These are phyloP conservation scores for Pachliopta kotzebuea DNA, from an alignment of 2,888 invertebrate species.

Conservation along the genomic window DNA sequence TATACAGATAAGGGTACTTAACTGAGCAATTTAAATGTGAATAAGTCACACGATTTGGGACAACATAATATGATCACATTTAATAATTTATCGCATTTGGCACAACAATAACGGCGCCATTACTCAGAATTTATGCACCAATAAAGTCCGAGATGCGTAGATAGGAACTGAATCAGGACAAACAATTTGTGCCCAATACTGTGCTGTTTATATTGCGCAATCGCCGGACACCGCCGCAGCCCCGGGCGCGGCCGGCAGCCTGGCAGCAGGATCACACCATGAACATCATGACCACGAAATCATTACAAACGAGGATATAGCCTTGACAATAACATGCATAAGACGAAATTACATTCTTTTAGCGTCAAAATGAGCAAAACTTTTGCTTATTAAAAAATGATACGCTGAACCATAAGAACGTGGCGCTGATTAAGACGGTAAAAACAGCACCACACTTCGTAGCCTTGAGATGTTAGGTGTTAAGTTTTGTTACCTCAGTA, in stretches of 20 bases:
- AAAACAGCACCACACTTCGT: too few relatives aligned
- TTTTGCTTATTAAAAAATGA: too few relatives aligned
- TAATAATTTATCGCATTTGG: constrained; percentile 34
- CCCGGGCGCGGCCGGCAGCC: neutral
- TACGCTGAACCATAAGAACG: too few relatives aligned
- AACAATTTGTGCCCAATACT: constrained; percentile 28
- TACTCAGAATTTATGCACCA: constrained; percentile 38
- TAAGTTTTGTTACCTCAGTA: too few relatives aligned
- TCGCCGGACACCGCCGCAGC: constrained; percentile 6
- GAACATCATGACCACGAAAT: neutral
- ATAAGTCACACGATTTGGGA: constrained; percentile 29
- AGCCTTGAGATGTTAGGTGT: too few relatives aligned
- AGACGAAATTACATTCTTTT: too few relatives aligned
- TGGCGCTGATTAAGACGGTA: too few relatives aligned
- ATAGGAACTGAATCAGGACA: constrained; percentile 33
- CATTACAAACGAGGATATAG: neutral
- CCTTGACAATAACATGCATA: neutral
- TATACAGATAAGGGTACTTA: neutral
- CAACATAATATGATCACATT: constrained; percentile 29
- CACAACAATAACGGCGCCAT: constrained; percentile 37
- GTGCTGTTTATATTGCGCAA: constrained; percentile 13
- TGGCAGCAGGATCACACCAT: too few relatives aligned
- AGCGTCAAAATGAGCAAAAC: too few relatives aligned
- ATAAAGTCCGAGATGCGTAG: constrained; percentile 34
- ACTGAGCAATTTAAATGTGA: constrained; percentile 11